Conservation (phyloP, 2,113 vertebrate genomes). For the Notarius quadriscutis region DNA sequence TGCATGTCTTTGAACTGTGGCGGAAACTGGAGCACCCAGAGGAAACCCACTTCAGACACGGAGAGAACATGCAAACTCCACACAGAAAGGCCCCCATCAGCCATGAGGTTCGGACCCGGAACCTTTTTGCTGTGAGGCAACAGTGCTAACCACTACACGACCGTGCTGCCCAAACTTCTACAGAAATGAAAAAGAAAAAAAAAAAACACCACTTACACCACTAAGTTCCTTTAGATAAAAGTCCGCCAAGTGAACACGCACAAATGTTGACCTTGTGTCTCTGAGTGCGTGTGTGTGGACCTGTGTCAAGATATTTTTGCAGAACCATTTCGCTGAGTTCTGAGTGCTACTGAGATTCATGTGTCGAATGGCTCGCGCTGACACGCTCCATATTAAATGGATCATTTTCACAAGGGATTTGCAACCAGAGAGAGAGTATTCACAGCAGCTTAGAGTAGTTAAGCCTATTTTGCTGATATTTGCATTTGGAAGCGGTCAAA, state of each 20-base stretch:
- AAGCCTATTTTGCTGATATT: slow-evolving; percentile 75
- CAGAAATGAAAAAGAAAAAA: background rate
- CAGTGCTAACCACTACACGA: too few relatives aligned
- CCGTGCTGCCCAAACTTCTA: background rate
- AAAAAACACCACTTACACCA: background rate
- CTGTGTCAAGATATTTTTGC: background rate
- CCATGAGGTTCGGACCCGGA: too few relatives aligned
- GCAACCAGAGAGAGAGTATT: slow-evolving; percentile 7
- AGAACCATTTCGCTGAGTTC: background rate
- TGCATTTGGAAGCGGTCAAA: slow-evolving; percentile 63
- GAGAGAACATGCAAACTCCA: too few relatives aligned
- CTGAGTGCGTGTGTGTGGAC: background rate
- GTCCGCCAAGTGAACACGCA: background rate
- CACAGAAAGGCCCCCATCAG: too few relatives aligned
- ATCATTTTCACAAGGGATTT: slow-evolving; percentile 33
- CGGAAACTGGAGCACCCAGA: too few relatives aligned
- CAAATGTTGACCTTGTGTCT: background rate
- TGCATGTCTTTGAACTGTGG: too few relatives aligned
- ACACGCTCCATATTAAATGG: background rate
- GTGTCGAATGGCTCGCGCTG: background rate
- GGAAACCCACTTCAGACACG: too few relatives aligned
- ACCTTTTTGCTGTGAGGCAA: too few relatives aligned
- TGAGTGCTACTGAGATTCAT: background rate
- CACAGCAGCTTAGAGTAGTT: slow-evolving; percentile 15
- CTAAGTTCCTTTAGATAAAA: background rate